Percentiles rank a stretch among this genome's conserved stretches.
These are phyloP conservation scores for Galagoides demidoff DNA, from an alignment of 2,797 vertebrate species.

Conservation along the genomic window DNA sequence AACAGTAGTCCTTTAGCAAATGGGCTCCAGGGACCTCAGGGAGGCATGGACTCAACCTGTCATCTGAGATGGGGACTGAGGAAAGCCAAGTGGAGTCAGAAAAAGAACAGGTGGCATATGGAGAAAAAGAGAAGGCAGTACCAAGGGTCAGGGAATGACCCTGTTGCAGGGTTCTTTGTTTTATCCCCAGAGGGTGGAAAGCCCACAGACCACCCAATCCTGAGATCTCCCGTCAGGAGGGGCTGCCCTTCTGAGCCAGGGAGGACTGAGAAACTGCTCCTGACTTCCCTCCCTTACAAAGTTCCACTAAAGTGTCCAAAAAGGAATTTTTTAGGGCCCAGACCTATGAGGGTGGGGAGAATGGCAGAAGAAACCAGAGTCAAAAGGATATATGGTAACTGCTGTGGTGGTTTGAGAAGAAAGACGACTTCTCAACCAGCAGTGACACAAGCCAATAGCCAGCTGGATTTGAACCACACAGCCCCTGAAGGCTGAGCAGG, in stretches of 20 bases:
- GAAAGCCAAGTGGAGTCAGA: background rate
- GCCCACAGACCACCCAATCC: background rate
- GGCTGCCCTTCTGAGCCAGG: background rate
- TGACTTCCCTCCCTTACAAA: background rate
- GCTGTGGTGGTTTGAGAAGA: background rate
- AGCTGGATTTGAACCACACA: background rate
- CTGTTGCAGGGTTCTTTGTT: background rate
- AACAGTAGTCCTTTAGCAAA: background rate
- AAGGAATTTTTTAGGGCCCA: background rate
- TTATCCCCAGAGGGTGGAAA: background rate
- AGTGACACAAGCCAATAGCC: background rate
- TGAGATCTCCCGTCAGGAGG: background rate
- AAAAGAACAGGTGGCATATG: background rate
- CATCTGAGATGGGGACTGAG: background rate
- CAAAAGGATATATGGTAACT: background rate
- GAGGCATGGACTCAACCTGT: background rate
- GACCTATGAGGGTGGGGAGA: background rate
- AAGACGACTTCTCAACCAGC: background rate
- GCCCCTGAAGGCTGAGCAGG: background rate
- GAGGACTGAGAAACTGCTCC: background rate
- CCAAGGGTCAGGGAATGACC: rapidly evolving
- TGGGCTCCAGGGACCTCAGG: background rate
- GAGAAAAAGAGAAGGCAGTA: background rate
- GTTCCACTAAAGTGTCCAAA: background rate
- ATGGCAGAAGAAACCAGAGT: background rate